phyloP scores from a whole-genome alignment of 2,113 vertebrate genomes.

The Aythya baeri region DNA sequence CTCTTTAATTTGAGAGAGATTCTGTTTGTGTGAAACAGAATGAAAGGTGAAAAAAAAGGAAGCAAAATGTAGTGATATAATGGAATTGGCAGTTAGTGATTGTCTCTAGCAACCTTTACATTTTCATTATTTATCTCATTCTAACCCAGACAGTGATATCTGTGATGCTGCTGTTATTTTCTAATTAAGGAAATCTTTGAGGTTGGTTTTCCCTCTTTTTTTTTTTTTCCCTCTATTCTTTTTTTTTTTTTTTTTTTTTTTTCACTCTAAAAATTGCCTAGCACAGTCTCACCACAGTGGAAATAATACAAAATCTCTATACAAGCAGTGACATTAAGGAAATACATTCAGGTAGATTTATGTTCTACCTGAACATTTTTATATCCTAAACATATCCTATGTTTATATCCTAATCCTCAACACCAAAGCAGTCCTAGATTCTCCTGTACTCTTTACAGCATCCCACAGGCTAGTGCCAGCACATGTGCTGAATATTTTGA shows the following conservation, averaged over 20 bases:
- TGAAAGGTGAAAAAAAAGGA: neutral
- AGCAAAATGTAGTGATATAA: neutral
- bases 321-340: neutral
- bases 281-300: neutral
- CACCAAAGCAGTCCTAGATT: neutral
- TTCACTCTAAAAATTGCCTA: neutral
- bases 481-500: neutral
- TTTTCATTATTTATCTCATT: neutral
- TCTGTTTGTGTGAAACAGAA: neutral
- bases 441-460: neutral
- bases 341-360: neutral
- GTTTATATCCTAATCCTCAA: neutral
- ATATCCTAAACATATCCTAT: neutral
- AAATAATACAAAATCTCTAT: neutral
- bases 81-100: neutral
- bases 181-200: neutral
- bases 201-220: neutral
- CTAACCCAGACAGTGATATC: neutral
- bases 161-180: constrained; percentile 3
- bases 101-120: neutral
- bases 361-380: neutral
- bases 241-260: neutral
- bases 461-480: neutral
- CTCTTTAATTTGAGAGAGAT: neutral
- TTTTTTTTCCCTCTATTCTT: too few species aligned